Percentiles rank a stretch among this genome's conserved stretches.
Evolutionary conservation across 2,797 vertebrate species (phyloP).

Genomic region (Leucoraja ocellata): DNA sequence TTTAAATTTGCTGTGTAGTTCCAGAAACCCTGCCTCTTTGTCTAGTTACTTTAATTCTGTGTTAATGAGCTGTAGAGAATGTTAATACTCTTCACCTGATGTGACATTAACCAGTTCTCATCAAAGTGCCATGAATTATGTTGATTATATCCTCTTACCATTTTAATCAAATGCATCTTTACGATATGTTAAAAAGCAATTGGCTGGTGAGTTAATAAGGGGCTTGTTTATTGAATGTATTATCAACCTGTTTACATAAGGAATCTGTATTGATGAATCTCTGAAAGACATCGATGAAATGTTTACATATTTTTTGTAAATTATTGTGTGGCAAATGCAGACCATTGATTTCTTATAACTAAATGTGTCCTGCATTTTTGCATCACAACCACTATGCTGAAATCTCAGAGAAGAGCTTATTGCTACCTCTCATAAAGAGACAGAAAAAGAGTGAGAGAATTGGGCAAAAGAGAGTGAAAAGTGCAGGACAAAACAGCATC

Average conservation of each 20-base stretch:
- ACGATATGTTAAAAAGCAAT: slow-evolving; percentile 15
- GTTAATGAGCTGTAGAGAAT: slow-evolving; percentile 24
- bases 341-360: background rate
- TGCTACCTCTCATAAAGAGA: background rate
- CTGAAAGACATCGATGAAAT: background rate
- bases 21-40: background rate
- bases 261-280: background rate
- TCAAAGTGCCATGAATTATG: slow-evolving; percentile 25
- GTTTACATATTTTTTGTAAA: slow-evolving; percentile 10
- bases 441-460: background rate
- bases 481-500: background rate
- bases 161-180: slow-evolving; percentile 29
- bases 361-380: background rate
- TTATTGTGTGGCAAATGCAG: background rate
- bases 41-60: slow-evolving; percentile 1
- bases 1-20: background rate
- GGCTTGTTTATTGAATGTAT: slow-evolving; percentile 11
- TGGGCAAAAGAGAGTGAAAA: background rate
- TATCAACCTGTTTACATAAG: background rate
- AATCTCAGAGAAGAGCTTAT: background rate
- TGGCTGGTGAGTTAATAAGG: slow-evolving; percentile 8
- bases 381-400: background rate
- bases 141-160: slow-evolving; percentile 23
- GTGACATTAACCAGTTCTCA: slow-evolving; percentile 6
- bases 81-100: slow-evolving; percentile 4